These are phyloP conservation scores for Agrochola litura DNA, from an alignment of 2,888 invertebrate genomes.

Conservation along the genomic window DNA sequence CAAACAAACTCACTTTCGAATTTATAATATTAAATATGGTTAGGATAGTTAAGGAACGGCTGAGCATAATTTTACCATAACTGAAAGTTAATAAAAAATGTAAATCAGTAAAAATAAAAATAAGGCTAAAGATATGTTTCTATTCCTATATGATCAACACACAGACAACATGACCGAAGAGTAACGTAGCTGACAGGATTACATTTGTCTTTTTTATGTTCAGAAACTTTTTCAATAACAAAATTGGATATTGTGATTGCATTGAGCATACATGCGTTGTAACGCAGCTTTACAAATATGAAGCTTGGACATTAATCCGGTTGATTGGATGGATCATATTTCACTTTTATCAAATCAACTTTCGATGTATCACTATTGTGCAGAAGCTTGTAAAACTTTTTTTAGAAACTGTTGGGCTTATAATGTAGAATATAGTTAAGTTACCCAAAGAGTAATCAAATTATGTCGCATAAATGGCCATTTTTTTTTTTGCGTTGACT, in stretches of 20 bases:
- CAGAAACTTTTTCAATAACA: slow-evolving; percentile 32
- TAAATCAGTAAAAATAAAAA: slow-evolving; percentile 38
- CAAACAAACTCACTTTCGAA: no score
- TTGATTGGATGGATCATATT: slow-evolving; percentile 15
- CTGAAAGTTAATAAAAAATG: slow-evolving; percentile 22
- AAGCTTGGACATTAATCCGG: slow-evolving; percentile 26
- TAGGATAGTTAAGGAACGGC: not conserved
- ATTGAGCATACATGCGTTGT: slow-evolving; percentile 1
- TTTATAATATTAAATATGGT: no score
- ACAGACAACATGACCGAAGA: slow-evolving; percentile 29
- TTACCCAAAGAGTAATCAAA: no score
- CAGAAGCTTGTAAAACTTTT: not conserved
- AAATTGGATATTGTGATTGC: slow-evolving; percentile 47
- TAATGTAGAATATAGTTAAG: no score
- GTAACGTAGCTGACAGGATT: not conserved
- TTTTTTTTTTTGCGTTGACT: no score
- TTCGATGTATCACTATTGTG: not conserved
- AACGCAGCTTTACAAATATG: slow-evolving; percentile 15
- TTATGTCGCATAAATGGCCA: no score
- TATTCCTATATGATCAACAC: slow-evolving; percentile 40
- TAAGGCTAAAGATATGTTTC: slow-evolving; percentile 22
- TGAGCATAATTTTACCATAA: not conserved
- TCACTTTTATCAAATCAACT: slow-evolving; percentile 22
- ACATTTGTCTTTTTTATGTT: slow-evolving; percentile 30
- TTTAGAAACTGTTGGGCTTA: no score